These are phyloP conservation scores for Carpatolechia fugitivella DNA, from an alignment of 2,888 invertebrate species.

Conservation along the genomic window DNA sequence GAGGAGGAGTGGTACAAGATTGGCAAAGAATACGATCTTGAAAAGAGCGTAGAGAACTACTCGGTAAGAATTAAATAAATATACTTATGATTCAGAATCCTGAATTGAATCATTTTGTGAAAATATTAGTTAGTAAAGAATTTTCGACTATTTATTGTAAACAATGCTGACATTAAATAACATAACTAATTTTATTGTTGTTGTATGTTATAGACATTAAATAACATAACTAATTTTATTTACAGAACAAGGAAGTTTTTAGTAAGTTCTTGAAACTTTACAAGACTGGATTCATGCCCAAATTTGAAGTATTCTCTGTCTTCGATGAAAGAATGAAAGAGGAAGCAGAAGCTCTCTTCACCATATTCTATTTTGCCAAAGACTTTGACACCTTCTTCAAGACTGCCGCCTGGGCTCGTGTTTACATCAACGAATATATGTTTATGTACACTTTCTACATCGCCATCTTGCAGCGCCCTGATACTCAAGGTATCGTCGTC, in stretches of 20 bases:
- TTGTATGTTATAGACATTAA: not conserved
- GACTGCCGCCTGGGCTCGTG: constrained; percentile 77
- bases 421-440: constrained; percentile 80
- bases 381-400: constrained; percentile 81
- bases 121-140: too few relatives aligned
- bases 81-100: not conserved
- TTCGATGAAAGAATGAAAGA: constrained; percentile 64
- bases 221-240: constrained; percentile 16
- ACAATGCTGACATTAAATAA: too few relatives aligned
- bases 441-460: constrained; percentile 81
- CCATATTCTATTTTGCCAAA: constrained; percentile 79
- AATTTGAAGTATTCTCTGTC: constrained; percentile 72
- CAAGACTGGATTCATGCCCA: constrained; percentile 68
- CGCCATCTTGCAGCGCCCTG: constrained; percentile 79
- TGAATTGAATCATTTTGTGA: too few relatives aligned
- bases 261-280: constrained; percentile 60
- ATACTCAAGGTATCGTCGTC: constrained; percentile 77
- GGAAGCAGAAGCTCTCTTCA: constrained; percentile 75
- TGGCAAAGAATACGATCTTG: constrained; percentile 53
- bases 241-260: constrained; percentile 63
- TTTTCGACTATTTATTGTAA: too few relatives aligned
- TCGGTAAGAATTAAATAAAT: constrained; percentile 41
- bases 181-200: not conserved
- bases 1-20: constrained; percentile 57
- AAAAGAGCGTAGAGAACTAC: constrained; percentile 58